Percentiles rank a stretch among this genome's conserved stretches.
These are phyloP conservation scores for Sebastes fasciatus DNA, from an alignment of 2,113 vertebrate genomes.

Conservation along the genomic window DNA sequence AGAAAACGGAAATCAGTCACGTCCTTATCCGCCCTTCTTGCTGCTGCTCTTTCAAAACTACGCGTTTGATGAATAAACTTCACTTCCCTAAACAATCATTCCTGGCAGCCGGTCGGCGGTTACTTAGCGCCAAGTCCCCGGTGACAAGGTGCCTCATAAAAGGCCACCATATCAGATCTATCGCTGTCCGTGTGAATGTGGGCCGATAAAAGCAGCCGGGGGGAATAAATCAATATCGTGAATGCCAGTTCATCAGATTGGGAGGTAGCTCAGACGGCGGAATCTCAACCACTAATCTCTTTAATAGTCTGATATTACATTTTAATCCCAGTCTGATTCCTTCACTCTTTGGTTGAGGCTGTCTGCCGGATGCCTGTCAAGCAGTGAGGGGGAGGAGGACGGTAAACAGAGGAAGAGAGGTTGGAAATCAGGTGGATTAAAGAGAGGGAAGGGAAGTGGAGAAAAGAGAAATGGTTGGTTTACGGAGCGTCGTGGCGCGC, in stretches of 20 bases:
- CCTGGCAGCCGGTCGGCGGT: constrained; percentile 20
- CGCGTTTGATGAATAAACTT: constrained; percentile 57
- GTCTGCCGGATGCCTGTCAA: constrained; percentile 58
- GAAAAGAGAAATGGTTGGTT: constrained; percentile 55
- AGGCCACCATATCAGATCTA: constrained; percentile 66
- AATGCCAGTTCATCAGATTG: constrained; percentile 76
- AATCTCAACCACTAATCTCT: constrained; percentile 84
- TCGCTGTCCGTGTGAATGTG: constrained; percentile 40
- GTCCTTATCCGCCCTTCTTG: constrained; percentile 26
- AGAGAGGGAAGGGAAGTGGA: not conserved
- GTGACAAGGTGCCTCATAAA: constrained; percentile 69
- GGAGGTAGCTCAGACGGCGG: constrained; percentile 60
- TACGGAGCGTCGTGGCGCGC: constrained; percentile 56
- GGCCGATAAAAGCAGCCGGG: constrained; percentile 40
- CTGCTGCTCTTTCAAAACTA: constrained; percentile 45
- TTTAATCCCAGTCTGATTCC: constrained; percentile 82
- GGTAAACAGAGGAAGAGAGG: constrained; percentile 57
- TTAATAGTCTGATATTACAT: constrained; percentile 84
- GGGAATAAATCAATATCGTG: constrained; percentile 74
- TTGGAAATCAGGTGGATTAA: constrained; percentile 40
- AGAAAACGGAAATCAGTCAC: constrained; percentile 44
- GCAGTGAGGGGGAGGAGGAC: constrained; percentile 16
- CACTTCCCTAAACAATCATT: constrained; percentile 49
- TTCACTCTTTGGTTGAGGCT: constrained; percentile 59
- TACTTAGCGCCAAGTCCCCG: constrained; percentile 46